Evolutionary conservation across 2,888 invertebrate genomes (phyloP), one percentile per base, ranked within the genome.

Genomic region (Beris chalybata): DNA sequence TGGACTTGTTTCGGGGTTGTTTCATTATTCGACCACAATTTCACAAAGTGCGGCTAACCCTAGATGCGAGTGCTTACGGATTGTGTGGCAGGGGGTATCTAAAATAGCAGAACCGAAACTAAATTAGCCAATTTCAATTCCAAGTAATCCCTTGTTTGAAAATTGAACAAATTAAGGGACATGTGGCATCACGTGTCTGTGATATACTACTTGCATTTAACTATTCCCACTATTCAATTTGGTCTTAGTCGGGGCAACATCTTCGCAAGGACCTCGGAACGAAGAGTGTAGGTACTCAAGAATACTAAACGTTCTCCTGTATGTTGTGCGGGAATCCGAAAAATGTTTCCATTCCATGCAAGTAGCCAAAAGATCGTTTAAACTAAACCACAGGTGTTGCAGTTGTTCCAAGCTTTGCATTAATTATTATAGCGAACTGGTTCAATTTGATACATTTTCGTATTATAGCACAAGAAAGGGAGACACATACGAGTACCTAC

Each of bases 341-440:
- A 59, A 31, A n/a, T 31, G 15, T 59, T 38, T 38, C 43, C 38
- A 61, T 61, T 61, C 61, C 68, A 57, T 65, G 58, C 61, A 38
- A 50, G 61, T 50, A 59, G 70, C 66, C 69, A 57, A 73, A 78
- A 74, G 78, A 79, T 79, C 78, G 75, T 77, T 77, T 76, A 31
- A 59, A 61, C 61, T 61, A 38, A 79, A 79, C 78, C 79, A 72
- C 79, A 79, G 80, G 79, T 79, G 80, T 79, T 79, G 79, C 79
- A 79, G 77, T 77, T 77, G 76, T 78, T 78, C 74, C 74, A 72
- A 78, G 79, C 79, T 78, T 79, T 79, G 79, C 80, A 79, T 79
- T 79, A 79, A 79, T 79, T 79, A 79, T 79, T 77, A 78, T 75
- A 75, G 78, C 75, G 73, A 29, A 58, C 22, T 22, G 22, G 22